phyloP scores from a whole-genome alignment of 2,113 vertebrate genomes.

The Cnemophilus loriae region DNA sequence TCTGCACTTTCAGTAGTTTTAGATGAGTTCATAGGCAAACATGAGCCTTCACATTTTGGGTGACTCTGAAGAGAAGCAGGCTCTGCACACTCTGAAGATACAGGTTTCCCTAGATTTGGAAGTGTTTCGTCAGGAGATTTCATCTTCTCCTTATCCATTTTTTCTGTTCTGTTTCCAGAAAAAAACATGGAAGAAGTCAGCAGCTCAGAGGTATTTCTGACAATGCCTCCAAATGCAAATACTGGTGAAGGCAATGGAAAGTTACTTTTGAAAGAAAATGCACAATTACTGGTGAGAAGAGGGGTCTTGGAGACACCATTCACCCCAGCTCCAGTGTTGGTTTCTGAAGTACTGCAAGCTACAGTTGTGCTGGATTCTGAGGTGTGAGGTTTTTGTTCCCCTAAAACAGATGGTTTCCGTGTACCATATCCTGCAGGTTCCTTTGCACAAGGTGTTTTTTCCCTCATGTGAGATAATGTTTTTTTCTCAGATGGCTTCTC shows the following conservation, averaged over 20 bases:
- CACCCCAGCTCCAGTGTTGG: neutral
- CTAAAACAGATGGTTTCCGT: neutral
- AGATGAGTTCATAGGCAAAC: neutral
- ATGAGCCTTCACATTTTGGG: neutral
- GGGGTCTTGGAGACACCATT: neutral
- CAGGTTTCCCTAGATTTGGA: neutral
- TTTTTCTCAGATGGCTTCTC: neutral
- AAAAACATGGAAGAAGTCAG: neutral
- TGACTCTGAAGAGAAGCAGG: neutral
- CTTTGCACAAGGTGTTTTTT: neutral
- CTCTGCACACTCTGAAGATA: neutral
- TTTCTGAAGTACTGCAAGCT: neutral
- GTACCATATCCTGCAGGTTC: neutral
- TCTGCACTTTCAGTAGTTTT: neutral
- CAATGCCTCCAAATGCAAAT: conserved; percentile 15
- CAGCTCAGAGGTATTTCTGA: neutral
- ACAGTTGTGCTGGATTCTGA: neutral
- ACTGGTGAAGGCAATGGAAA: neutral
- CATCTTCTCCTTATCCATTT: neutral
- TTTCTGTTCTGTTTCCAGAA: neutral
- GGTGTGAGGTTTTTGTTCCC: neutral
- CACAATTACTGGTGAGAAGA: neutral
- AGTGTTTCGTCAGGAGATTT: neutral
- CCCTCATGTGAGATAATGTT: neutral
- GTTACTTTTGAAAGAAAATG: conserved; percentile 3